Conservation (phyloP, 2,888 invertebrate species). For the Macaria notata region DNA sequence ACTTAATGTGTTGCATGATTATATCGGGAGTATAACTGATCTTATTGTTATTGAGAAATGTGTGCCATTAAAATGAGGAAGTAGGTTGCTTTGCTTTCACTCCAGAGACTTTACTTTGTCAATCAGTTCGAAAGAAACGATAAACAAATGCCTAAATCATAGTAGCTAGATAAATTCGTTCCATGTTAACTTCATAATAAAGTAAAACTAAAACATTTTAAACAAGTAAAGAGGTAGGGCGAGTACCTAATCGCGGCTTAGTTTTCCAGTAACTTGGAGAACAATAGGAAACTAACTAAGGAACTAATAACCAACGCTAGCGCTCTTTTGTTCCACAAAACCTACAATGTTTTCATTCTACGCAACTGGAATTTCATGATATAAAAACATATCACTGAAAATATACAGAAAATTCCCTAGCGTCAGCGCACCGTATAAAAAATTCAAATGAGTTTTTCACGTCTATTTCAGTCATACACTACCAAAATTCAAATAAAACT, state of each 20-base stretch:
- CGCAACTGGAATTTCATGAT: neutral
- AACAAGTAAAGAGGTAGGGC: too few relatives aligned
- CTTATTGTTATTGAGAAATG: too few relatives aligned
- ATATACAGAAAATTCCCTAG: slow-evolving; percentile 6
- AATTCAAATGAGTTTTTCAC: slow-evolving; percentile 32
- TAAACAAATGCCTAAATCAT: too few relatives aligned
- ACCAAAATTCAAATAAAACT: slow-evolving; percentile 60
- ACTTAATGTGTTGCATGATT: too few relatives aligned
- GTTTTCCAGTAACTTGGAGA: slow-evolving; percentile 5
- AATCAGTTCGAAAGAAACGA: too few relatives aligned
- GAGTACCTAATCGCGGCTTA: neutral
- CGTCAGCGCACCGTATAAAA: slow-evolving; percentile 26
- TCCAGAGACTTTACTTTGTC: too few relatives aligned
- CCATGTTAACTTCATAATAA: too few relatives aligned
- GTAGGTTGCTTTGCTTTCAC: too few relatives aligned
- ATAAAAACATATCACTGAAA: slow-evolving; percentile 4
- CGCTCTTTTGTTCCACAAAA: slow-evolving; percentile 5
- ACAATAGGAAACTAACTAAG: slow-evolving; percentile 2
- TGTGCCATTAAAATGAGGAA: too few relatives aligned
- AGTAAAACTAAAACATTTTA: too few relatives aligned
- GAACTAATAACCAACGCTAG: slow-evolving; percentile 9
- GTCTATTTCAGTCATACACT: slow-evolving; percentile 41
- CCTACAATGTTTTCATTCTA: neutral
- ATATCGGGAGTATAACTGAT: too few relatives aligned
- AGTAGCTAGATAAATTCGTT: too few relatives aligned